These are phyloP conservation scores for Sciurus vulgaris DNA, from an alignment of 2,797 vertebrate species.

Conservation along the genomic window DNA sequence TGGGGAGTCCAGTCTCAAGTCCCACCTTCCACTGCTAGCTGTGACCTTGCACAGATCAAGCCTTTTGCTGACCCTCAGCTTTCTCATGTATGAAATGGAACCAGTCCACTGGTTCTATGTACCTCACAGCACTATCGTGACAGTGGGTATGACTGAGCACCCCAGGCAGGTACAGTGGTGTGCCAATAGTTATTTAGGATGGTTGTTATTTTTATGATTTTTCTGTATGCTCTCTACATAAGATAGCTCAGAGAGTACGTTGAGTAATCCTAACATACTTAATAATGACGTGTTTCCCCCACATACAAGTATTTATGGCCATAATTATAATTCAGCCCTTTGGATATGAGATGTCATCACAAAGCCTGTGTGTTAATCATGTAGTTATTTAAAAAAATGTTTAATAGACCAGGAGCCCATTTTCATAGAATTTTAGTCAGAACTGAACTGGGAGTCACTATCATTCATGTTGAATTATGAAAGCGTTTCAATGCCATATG, in stretches of 20 bases:
- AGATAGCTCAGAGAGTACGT: neutral
- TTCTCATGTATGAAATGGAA: neutral
- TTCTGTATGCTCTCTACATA: conserved; percentile 18
- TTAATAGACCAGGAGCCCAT: neutral
- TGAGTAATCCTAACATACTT: neutral
- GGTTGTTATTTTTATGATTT: neutral
- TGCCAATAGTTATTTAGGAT: neutral
- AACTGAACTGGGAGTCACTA: neutral
- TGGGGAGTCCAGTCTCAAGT: neutral
- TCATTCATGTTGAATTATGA: neutral
- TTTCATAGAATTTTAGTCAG: neutral
- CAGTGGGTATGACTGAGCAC: neutral
- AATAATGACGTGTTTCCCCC: neutral
- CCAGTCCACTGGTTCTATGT: neutral
- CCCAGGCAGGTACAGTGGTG: neutral
- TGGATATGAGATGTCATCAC: neutral
- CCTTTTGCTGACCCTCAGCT: neutral
- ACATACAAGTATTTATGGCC: neutral
- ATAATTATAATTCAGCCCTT: neutral
- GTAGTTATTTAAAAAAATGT: neutral
- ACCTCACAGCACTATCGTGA: neutral
- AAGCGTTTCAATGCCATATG: neutral
- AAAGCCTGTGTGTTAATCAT: neutral
- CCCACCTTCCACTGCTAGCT: neutral
- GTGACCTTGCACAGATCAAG: neutral